Evolutionary conservation across 2,113 vertebrate species (phyloP), one percentile per base, ranked within the genome.

Genomic region (Holacanthus passer): DNA sequence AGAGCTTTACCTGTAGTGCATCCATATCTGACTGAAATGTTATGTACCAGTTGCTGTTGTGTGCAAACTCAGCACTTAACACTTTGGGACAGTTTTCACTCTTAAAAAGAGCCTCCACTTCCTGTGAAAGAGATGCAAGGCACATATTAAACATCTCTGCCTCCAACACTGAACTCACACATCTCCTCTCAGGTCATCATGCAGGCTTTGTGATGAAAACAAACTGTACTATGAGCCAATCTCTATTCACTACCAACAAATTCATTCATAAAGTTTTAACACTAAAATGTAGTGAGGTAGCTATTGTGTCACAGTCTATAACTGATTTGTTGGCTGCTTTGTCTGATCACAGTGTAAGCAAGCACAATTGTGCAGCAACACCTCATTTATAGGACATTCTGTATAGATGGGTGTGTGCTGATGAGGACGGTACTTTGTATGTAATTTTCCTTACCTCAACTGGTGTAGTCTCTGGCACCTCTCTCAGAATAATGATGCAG

Each of bases 11-110:
- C 97, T 99, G 96, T 9, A 97, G 97, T 1, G 98, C 98, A 77
- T 99, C 98, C 7, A 97, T 97, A 65, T 99, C 98, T 0, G 98
- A 99, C 92, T 99, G 97, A 95, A 99, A 99, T 82, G 98, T 99
- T 82, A 99, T 95, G 93, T 99, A 99, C 98, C 98, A 99, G 96
- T 96, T 99, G 95, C 97, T 99, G 94, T 99, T 99, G 94, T 99
- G 98, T 65, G 98, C 98, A 96, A 99, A 99, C 88, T 99, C 97
- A 90, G 96, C 97, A 91, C 97, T 97, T 88, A 99, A 96, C 83
- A 97, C 96, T 90, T 97, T 97, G 11, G 98, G 98, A 85, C 98
- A 99, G 88, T 96, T 97, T 83, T 98, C 97, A 37, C 96, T 97
- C 93, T 97, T 96, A 83, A 99, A 99, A 73, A 99, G 95, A 89